Conservation (phyloP, 2,888 invertebrate species). For the Trichopria drosophilae region DNA sequence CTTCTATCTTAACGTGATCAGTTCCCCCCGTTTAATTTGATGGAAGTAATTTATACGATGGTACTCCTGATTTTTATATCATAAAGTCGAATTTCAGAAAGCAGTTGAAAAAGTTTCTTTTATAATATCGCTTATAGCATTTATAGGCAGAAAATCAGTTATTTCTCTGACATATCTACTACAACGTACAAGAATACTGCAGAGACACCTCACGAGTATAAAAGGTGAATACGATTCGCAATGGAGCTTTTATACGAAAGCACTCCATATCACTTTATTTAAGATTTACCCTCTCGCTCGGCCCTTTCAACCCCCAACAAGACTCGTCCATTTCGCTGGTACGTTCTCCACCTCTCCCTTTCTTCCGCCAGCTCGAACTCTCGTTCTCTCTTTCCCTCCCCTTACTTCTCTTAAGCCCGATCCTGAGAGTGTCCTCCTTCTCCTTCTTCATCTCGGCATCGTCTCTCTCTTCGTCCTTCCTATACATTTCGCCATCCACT, state of each 20-base stretch:
- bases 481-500: constrained; percentile 16
- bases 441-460: constrained; percentile 33
- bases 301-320: constrained; percentile 58
- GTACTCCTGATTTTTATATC: no score
- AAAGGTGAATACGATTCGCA: no score
- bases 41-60: no score
- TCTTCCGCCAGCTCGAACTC: constrained; percentile 25
- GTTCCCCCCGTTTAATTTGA: no score
- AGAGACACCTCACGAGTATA: constrained; percentile 26
- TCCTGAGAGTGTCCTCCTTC: constrained; percentile 29
- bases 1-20: no score
- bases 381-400: constrained; percentile 33
- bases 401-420: background rate
- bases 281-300: constrained; percentile 58
- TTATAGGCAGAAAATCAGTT: no score
- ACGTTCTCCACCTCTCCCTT: constrained; percentile 36
- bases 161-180: no score
- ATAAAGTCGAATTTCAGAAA: no score
- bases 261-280: constrained; percentile 60
- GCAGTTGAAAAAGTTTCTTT: no score
- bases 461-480: constrained; percentile 6
- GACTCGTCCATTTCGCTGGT: constrained; percentile 58
- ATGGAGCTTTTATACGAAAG: constrained; percentile 59
- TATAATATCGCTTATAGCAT: no score
- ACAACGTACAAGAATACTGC: no score